Percentiles rank a stretch among this genome's conserved stretches.
These are phyloP conservation scores for Ochlodes sylvanus DNA, from an alignment of 2,888 invertebrate species.

Conservation along the genomic window DNA sequence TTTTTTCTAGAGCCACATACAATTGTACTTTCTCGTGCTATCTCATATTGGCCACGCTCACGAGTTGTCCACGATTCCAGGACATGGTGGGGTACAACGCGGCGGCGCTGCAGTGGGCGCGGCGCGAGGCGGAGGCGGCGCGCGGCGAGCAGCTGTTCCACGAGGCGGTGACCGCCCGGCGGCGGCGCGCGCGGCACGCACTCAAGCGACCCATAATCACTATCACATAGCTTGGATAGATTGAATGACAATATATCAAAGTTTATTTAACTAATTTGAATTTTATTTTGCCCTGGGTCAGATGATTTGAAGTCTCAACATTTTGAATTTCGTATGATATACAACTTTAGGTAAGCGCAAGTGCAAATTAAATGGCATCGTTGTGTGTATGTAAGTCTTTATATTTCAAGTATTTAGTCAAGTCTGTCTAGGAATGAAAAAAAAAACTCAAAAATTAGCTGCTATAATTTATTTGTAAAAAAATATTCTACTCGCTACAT, in stretches of 20 bases:
- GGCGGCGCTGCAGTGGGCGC: constrained; percentile 91
- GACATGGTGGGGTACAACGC: constrained; percentile 94
- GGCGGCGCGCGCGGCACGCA: constrained; percentile 86
- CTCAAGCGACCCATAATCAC: constrained; percentile 85
- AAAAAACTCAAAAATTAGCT: constrained; percentile 70
- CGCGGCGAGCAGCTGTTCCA: constrained; percentile 87
- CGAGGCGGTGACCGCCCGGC: constrained; percentile 87
- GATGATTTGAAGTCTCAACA: too few relatives aligned
- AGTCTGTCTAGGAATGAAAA: not conserved
- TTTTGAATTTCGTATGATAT: too few relatives aligned
- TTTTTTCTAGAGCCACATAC: too few relatives aligned
- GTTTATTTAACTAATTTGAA: not conserved
- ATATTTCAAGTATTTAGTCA: too few relatives aligned
- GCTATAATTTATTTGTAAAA: constrained; percentile 89
- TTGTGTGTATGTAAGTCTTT: too few relatives aligned
- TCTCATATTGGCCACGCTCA: too few relatives aligned
- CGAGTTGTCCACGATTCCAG: too few relatives aligned
- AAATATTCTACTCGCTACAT: constrained; percentile 89
- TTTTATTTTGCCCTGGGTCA: constrained; percentile 17
- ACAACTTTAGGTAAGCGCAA: too few relatives aligned
- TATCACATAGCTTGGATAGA: too few relatives aligned
- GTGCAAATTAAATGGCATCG: too few relatives aligned
- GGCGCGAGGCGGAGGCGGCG: constrained; percentile 89
- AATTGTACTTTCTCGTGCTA: too few relatives aligned
- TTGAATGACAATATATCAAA: constrained; percentile 51